Evolutionary conservation across 2,113 vertebrate genomes (phyloP).

Genomic region (Phoenicopterus ruber): DNA sequence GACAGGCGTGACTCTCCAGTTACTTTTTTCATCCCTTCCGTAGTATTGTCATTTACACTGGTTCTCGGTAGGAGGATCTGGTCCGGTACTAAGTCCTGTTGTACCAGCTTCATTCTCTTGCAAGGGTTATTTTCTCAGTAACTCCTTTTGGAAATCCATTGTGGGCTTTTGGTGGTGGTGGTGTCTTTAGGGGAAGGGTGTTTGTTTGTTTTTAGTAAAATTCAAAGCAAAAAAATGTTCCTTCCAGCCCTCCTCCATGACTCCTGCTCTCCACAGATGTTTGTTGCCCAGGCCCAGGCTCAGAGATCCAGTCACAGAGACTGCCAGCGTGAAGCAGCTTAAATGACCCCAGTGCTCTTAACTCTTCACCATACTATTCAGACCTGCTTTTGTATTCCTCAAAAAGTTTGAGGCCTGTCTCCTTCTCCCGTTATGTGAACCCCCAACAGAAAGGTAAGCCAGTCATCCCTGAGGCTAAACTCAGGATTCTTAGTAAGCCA

Average conservation of each 20-base stretch:
- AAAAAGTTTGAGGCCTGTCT: not conserved
- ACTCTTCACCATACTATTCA: not conserved
- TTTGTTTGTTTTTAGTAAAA: not conserved
- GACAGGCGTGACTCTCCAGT: not conserved
- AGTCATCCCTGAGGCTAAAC: not conserved
- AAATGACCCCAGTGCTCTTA: not conserved
- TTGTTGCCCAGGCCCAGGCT: not conserved
- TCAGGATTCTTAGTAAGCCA: not conserved
- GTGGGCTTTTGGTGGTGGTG: not conserved
- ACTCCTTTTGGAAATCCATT: not conserved
- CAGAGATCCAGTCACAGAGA: not conserved
- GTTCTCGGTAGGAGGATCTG: not conserved
- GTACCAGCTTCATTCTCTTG: not conserved
- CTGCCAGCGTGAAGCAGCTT: not conserved
- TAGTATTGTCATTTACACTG: not conserved
- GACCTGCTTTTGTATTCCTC: not conserved
- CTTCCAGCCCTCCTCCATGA: not conserved
- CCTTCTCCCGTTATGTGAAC: not conserved
- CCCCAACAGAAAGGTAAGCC: not conserved
- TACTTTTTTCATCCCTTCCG: not conserved
- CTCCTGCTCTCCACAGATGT: not conserved
- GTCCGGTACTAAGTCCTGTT: not conserved
- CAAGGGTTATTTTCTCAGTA: not conserved
- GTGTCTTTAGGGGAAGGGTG: not conserved
- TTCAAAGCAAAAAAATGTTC: not conserved